These are phyloP conservation scores for Gryllus longicercus DNA, from an alignment of 2,888 invertebrate genomes.

Conservation along the genomic window DNA sequence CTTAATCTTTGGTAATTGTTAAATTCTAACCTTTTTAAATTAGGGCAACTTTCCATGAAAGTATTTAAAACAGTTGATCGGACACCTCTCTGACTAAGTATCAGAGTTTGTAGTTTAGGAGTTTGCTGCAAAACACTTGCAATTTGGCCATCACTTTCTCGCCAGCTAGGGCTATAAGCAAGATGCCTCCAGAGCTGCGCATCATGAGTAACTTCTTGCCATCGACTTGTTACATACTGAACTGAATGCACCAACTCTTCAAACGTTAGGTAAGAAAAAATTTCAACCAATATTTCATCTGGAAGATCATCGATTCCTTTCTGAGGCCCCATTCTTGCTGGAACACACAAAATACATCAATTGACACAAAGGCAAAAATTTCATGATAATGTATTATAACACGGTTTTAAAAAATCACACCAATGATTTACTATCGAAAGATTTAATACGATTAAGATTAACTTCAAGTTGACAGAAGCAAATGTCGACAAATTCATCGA, in stretches of 20 bases:
- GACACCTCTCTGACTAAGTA: background rate
- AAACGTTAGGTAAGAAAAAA: constrained; percentile 20
- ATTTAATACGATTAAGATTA: too few relatives aligned
- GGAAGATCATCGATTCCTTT: constrained; percentile 21
- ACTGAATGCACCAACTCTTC: constrained; percentile 17
- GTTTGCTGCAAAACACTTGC: constrained; percentile 4
- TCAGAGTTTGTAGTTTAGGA: constrained; percentile 17
- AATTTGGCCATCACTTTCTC: constrained; percentile 21
- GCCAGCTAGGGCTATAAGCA: background rate
- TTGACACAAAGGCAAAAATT: too few relatives aligned
- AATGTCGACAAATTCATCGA: too few relatives aligned
- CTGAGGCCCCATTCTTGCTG: constrained; percentile 7
- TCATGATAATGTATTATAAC: too few relatives aligned
- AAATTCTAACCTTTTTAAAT: constrained; percentile 21
- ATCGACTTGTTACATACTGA: constrained; percentile 22
- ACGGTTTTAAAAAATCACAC: too few relatives aligned
- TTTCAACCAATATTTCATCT: constrained; percentile 20
- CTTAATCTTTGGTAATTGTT: background rate
- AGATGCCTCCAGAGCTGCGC: constrained; percentile 17
- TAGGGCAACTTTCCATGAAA: background rate
- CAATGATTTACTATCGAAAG: too few relatives aligned
- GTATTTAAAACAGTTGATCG: background rate
- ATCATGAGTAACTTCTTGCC: constrained; percentile 23
- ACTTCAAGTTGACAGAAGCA: too few relatives aligned
- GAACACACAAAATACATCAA: too few relatives aligned